Conservation (phyloP, 1,140 invertebrate genomes). For the Leguminivora glycinivorella region DNA sequence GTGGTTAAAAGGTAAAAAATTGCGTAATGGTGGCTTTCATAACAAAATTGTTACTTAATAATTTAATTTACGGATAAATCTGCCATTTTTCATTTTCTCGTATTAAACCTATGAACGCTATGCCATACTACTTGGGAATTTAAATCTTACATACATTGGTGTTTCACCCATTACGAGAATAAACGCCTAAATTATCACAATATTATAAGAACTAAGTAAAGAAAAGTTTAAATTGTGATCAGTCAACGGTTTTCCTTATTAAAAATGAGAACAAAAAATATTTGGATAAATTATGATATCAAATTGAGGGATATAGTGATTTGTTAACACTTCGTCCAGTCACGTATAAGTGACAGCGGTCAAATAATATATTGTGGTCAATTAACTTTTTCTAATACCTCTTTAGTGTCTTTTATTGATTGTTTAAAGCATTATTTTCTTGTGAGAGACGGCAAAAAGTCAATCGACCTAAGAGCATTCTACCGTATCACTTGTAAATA, state of each 20-base stretch:
- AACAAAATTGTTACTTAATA: too few species aligned
- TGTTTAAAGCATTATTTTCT: too few species aligned
- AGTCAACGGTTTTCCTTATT: neutral
- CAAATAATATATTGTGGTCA: neutral
- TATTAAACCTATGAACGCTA: conserved; percentile 1
- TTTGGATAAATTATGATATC: neutral
- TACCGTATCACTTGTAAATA: too few species aligned
- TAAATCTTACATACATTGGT: neutral
- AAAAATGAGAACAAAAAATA: neutral
- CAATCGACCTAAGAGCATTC: too few species aligned
- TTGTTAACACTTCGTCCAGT: neutral
- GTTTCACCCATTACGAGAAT: neutral
- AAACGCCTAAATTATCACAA: neutral
- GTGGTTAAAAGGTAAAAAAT: neutral
- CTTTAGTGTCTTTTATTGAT: too few species aligned
- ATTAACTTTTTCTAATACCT: neutral
- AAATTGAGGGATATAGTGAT: neutral
- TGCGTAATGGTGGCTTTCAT: too few species aligned
- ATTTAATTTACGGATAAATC: too few species aligned
- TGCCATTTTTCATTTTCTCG: neutral
- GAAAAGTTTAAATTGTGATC: neutral
- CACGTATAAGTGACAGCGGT: neutral
- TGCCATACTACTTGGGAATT: neutral
- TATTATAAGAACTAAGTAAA: neutral
- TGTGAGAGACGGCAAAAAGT: too few species aligned